These are phyloP conservation scores for Mungos mungo DNA, from an alignment of 2,113 vertebrate genomes.

Conservation along the genomic window DNA sequence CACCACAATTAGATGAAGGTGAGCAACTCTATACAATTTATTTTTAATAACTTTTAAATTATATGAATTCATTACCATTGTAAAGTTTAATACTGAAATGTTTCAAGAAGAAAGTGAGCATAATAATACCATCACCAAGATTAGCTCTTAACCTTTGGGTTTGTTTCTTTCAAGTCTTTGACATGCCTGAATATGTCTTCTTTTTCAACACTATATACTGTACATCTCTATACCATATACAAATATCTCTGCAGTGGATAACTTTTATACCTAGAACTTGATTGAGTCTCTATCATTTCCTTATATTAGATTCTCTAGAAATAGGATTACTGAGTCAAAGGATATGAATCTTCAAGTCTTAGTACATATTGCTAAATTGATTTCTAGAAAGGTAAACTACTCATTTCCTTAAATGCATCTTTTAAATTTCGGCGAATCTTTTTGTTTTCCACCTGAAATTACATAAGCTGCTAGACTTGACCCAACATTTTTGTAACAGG, in stretches of 20 bases:
- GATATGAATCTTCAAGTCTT: slow-evolving; percentile 32
- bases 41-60: slow-evolving; percentile 58
- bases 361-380: slow-evolving; percentile 25
- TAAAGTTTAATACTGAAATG: slow-evolving; percentile 41
- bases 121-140: slow-evolving; percentile 11
- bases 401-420: slow-evolving; percentile 12
- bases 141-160: slow-evolving; percentile 38
- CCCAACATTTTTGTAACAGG: not conserved
- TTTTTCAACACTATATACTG: not conserved
- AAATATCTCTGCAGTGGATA: not conserved
- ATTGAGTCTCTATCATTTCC: not conserved
- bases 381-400: slow-evolving; percentile 24
- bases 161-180: slow-evolving; percentile 28
- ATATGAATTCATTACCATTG: slow-evolving; percentile 38
- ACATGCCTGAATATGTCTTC: not conserved
- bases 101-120: slow-evolving; percentile 61
- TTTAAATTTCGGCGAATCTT: not conserved
- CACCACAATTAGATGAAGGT: slow-evolving; percentile 52
- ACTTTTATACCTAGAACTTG: slow-evolving; percentile 29
- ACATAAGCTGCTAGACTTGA: not conserved
- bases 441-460: slow-evolving; percentile 16
- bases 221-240: not conserved
- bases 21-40: slow-evolving; percentile 42
- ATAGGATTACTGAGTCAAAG: slow-evolving; percentile 8
- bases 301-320: slow-evolving; percentile 45